Evolutionary conservation across 2,888 invertebrate genomes (phyloP), one percentile per base, ranked within the genome.

Genomic region (Drosophila affinis): DNA sequence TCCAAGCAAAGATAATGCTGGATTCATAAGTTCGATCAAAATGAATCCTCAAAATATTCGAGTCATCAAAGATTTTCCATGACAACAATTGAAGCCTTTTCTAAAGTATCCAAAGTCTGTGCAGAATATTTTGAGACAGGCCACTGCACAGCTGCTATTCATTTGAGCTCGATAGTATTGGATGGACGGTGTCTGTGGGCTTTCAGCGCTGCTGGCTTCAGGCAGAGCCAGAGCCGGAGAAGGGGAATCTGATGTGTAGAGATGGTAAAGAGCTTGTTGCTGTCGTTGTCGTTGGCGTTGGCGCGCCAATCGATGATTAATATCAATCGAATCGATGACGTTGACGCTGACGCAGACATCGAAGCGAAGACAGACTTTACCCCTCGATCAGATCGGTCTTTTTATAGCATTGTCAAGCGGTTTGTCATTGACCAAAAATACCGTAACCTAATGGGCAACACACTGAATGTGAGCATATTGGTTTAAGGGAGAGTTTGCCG

Each of bases 341-440:
- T 58, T 63, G 58, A 24, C 32, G 62, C 49, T 69, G 68, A 69
- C 62, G 72, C 74, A 73, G 57, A 73, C 55, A 34, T 52, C 29
- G 59, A 12, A 44, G 34, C 44, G 61, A 44, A 18, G 48, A 69
- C 48, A 32, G 51, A 34, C 62, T 21, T 64, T 51, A 14, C 17
- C 51, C 44, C 29, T 58, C 47, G 32, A 12, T n/a, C 46, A 44
- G 27, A 12, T n/a, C 46, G 32, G n/a, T 27, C 44, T 34, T 12
- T 47, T 21, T 45, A 18, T 21, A 14, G 27, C 2, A 34, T 39
- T 14, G 53, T 67, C 81, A 76, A 86, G 70, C 58, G 81, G 55
- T 72, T 83, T 83, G 87, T 83, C 82, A 88, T 88, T 86, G 82
- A 72, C 56, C 76, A 73, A 83, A 39, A 63, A 57, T 48, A 53